Evolutionary conservation across 2,113 vertebrate genomes (phyloP), one percentile per base, ranked within the genome.

Genomic region (Malurus melanocephalus): DNA sequence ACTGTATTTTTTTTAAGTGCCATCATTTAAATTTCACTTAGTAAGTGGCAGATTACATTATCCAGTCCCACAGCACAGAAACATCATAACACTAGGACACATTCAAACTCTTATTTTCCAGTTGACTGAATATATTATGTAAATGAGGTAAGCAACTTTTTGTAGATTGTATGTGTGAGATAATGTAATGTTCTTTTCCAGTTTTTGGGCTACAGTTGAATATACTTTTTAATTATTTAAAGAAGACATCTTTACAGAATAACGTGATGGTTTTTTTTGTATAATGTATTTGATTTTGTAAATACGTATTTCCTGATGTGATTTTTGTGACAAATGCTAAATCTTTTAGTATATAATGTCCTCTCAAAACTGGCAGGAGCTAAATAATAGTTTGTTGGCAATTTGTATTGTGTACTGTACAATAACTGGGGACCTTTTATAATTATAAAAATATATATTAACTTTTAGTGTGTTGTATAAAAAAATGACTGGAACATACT

Each of bases 181-280:
- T 98, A 97, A 98, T 98, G 98, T 98, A 98, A 97, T 97, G 97
- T 98, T 98, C 96, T 97, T 98, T 98, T 35, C 96, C 97, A 97
- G 97, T 97, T 98, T 98, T 98, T 97, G 97, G 94, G 97, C 97
- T 98, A 98, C 97, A 97, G 97, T 97, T 98, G 97, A 97, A 98
- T 97, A 98, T 97, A 98, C 97, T 98, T 98, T 98, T 98, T 98
- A 98, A 98, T 98, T 98, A 98, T 98, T 98, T 98, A 98, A 98
- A 89, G 92, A 95, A 97, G 93, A 98, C 96, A 97, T 97, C 97
- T 98, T 98, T 98, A 97, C 97, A 94, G 96, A 97, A 98, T 98
- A 98, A 97, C 87, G 96, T 98, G 97, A 97, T 98, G 96, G 79
- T 91, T 97, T 98, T 80, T 98, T 98, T 98, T 98, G 97, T 98